These are phyloP conservation scores for Pristionchus pacificus DNA, from an alignment of 1,140 invertebrate species.

Conservation along the genomic window DNA sequence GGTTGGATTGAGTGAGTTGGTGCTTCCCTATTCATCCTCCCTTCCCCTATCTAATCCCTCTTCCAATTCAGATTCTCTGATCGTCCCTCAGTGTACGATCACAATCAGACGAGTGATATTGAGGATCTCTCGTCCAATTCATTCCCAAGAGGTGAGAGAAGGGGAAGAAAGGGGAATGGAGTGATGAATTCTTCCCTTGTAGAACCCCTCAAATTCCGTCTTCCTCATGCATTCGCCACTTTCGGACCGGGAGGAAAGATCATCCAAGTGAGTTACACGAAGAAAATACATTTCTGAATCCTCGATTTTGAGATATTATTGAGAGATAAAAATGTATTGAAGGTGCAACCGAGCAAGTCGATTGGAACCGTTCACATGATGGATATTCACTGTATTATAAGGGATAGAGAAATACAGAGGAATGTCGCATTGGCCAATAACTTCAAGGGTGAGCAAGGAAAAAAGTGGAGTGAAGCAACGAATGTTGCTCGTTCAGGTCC, in stretches of 20 bases:
- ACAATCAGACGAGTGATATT: background rate
- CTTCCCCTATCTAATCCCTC: too few relatives aligned
- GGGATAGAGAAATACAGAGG: background rate
- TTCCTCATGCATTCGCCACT: constrained; percentile 18
- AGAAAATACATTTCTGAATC: too few relatives aligned
- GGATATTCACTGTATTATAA: constrained; percentile 3
- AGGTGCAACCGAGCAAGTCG: constrained; percentile 13
- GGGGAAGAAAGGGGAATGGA: too few relatives aligned
- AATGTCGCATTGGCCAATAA: constrained; percentile 9
- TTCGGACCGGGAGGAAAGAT: constrained; percentile 25
- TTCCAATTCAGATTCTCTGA: constrained; percentile 17
- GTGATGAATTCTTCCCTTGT: background rate
- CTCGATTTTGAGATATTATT: too few relatives aligned
- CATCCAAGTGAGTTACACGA: background rate
- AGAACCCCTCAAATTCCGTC: constrained; percentile 21
- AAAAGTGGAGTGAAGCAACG: background rate
- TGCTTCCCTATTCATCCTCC: too few relatives aligned
- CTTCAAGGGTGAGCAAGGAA: constrained; percentile 23
- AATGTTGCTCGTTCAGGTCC: constrained; percentile 11
- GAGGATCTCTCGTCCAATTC: background rate
- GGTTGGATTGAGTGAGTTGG: too few relatives aligned
- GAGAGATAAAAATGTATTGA: constrained; percentile 2
- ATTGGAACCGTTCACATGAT: constrained; percentile 17
- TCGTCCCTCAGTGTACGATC: constrained; percentile 15
- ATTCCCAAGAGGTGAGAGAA: background rate